A percentile compares a stretch with the other conserved stretches of the same genome.
Conservation (phyloP, 2,888 invertebrate genomes). For the Diaprepes abbreviatus region DNA sequence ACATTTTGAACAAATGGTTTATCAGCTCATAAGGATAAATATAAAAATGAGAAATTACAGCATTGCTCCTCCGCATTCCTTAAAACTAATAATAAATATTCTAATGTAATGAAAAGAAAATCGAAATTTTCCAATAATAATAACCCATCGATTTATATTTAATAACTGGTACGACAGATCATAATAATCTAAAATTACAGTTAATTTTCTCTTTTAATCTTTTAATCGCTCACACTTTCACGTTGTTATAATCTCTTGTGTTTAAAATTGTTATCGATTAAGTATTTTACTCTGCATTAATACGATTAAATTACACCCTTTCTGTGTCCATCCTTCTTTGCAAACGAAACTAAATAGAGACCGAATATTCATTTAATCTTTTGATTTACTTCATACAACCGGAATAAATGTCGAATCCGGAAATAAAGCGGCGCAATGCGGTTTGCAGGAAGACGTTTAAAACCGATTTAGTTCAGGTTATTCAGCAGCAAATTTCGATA, state of each 20-base stretch:
- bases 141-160: too few species aligned
- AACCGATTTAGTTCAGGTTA: too few species aligned
- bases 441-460: conserved; percentile 5
- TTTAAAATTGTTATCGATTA: not conserved
- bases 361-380: not conserved
- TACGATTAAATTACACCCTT: not conserved
- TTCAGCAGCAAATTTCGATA: too few species aligned
- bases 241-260: not conserved
- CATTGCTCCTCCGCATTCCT: too few species aligned
- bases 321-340: not conserved
- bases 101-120: too few species aligned
- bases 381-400: not conserved
- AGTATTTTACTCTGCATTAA: not conserved
- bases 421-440: conserved; percentile 21
- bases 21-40: too few species aligned
- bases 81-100: too few species aligned
- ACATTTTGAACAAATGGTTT: too few species aligned
- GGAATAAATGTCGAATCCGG: not conserved
- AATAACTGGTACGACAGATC: not conserved
- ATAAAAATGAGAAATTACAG: too few species aligned
- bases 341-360: conserved; percentile 1
- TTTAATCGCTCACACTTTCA: not conserved
- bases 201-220: not conserved
- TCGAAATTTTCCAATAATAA: too few species aligned
- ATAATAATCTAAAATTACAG: not conserved